These are phyloP conservation scores for Xiphias gladius DNA, from an alignment of 2,113 vertebrate species.

Conservation along the genomic window DNA sequence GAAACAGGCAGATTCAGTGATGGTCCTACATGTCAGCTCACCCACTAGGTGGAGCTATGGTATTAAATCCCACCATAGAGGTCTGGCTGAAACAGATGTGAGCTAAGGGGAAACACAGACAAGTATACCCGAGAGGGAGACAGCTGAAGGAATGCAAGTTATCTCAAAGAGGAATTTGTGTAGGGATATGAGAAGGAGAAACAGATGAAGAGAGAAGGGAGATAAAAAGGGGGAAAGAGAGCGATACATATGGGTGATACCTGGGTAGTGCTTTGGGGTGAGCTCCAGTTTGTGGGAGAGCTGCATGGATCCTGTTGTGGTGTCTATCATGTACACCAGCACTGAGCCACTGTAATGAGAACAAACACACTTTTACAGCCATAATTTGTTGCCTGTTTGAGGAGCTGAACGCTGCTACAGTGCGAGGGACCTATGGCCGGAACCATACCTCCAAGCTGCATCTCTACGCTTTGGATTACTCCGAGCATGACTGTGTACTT, in stretches of 20 bases:
- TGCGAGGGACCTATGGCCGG: background rate
- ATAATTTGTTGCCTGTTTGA: background rate
- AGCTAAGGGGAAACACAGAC: conserved; percentile 17
- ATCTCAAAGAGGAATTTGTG: conserved; percentile 23
- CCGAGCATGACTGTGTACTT: conserved; percentile 4
- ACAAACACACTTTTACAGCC: conserved; percentile 2
- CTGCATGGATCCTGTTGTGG: conserved; percentile 95
- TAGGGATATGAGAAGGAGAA: background rate
- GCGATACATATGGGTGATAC: conserved; percentile 78
- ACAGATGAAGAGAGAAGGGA: background rate
- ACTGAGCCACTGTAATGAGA: conserved; percentile 91
- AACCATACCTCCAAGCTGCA: background rate
- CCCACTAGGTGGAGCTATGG: conserved; percentile 65
- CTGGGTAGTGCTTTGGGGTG: conserved; percentile 98
- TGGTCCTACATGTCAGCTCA: background rate
- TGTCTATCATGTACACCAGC: conserved; percentile 96
- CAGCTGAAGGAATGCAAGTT: conserved; percentile 21
- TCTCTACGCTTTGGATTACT: background rate
- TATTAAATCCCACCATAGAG: background rate
- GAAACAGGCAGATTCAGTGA: background rate
- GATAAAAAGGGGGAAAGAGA: background rate
- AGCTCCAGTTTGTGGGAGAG: conserved; percentile 97
- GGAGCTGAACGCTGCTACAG: background rate
- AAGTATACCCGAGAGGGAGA: conserved; percentile 15
- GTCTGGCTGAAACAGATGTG: conserved; percentile 8